Evolutionary conservation across 2,888 invertebrate genomes (phyloP).

Genomic region (Seladonia tumulorum): DNA sequence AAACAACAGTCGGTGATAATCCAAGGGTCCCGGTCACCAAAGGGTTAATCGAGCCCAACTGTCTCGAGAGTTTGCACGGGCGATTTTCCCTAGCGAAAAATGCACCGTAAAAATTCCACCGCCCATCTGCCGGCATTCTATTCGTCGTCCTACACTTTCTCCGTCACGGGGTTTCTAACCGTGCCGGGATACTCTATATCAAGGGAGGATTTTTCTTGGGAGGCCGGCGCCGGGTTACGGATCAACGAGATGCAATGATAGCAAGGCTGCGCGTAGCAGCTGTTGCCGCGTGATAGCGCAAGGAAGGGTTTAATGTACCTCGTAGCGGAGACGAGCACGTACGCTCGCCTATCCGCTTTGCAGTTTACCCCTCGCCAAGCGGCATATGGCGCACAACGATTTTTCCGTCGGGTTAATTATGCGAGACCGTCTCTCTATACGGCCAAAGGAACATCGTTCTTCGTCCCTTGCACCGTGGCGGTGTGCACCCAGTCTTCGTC

Average conservation of each 20-base stretch:
- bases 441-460: conserved; percentile 70
- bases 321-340: conserved; percentile 66
- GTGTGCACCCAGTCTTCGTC: background rate
- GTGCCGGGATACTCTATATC: conserved; percentile 28
- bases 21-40: too few species aligned
- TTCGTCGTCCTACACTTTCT: conserved; percentile 1
- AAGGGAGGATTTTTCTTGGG: conserved; percentile 47
- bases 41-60: background rate
- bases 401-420: conserved; percentile 80
- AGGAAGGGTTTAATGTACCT: conserved; percentile 77
- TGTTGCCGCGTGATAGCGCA: conserved; percentile 81
- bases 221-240: conserved; percentile 43
- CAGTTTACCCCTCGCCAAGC: conserved; percentile 73
- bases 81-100: background rate
- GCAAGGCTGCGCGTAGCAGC: conserved; percentile 81
- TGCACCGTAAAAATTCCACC: background rate
- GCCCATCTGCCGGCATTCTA: background rate
- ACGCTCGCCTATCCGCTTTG: conserved; percentile 70
- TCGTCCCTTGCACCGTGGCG: background rate
- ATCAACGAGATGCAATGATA: conserved; percentile 76
- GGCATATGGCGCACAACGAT: conserved; percentile 82
- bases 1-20: too few species aligned
- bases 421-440: conserved; percentile 72
- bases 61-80: background rate
- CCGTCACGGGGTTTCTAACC: background rate